Evolutionary conservation across 1,140 invertebrate genomes (phyloP).

Genomic region (Ruditapes philippinarum): DNA sequence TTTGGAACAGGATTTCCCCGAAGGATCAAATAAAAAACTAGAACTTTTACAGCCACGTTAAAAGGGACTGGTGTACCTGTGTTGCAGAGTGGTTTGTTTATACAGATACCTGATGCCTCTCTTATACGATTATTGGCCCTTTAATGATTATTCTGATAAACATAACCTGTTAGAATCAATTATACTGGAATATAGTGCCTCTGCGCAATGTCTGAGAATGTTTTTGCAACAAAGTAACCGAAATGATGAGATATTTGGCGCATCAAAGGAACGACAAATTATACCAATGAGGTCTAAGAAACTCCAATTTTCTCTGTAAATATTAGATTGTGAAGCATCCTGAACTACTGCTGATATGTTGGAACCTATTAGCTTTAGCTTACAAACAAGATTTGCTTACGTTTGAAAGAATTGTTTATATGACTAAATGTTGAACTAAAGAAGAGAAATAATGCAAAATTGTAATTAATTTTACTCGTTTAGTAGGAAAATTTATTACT

Average conservation of each 20-base stretch:
- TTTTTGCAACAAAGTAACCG: not conserved
- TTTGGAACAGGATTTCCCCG: conserved; percentile 46
- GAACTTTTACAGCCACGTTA: conserved; percentile 58
- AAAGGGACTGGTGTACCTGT: conserved; percentile 29
- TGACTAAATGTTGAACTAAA: too few species aligned
- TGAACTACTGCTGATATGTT: too few species aligned
- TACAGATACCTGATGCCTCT: conserved; percentile 52
- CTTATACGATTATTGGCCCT: conserved; percentile 21
- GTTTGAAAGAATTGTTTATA: too few species aligned
- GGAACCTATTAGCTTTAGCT: too few species aligned
- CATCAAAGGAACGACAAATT: not conserved
- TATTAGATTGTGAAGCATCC: too few species aligned
- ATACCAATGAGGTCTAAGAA: not conserved
- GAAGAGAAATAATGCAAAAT: too few species aligned
- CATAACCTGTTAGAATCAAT: conserved; percentile 49
- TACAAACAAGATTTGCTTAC: too few species aligned
- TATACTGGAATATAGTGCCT: not conserved
- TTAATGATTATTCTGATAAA: conserved; percentile 55
- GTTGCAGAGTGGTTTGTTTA: conserved; percentile 40
- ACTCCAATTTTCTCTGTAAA: too few species aligned
- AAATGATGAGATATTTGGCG: not conserved
- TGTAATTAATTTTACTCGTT: too few species aligned
- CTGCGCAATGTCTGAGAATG: not conserved
- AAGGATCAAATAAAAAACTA: conserved; percentile 61
- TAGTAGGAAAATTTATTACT: too few species aligned